phyloP scores from a whole-genome alignment of 1,140 invertebrate genomes.

The Drosophila triauraria region DNA sequence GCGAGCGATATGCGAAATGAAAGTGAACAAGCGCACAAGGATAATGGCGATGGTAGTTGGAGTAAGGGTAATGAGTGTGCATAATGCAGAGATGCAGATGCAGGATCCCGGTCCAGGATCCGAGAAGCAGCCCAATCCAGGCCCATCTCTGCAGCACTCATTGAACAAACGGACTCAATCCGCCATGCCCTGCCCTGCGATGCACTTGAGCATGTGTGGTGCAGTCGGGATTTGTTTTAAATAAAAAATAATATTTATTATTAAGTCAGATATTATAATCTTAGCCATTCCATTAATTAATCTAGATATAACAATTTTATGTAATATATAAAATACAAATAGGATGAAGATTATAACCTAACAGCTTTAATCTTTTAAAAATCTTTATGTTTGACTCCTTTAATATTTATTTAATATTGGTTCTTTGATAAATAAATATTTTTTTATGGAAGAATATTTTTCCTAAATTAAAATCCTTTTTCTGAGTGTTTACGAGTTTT shows the following conservation, averaged over 20 bases:
- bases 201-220: slow-evolving; percentile 25
- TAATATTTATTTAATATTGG: background rate
- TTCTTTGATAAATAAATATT: background rate
- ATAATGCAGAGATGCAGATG: slow-evolving; percentile 67
- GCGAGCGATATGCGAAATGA: slow-evolving; percentile 75
- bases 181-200: slow-evolving; percentile 42
- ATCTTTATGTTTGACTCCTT: background rate
- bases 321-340: background rate
- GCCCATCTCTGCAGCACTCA: slow-evolving; percentile 46
- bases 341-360: background rate
- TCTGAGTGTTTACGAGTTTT: background rate
- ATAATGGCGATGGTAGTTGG: slow-evolving; percentile 58
- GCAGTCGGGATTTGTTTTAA: background rate
- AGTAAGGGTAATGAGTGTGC: slow-evolving; percentile 79
- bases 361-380: background rate
- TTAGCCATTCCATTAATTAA: background rate
- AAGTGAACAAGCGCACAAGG: slow-evolving; percentile 81
- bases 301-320: background rate
- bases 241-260: no score
- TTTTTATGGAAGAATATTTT: background rate
- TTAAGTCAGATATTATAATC: background rate
- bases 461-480: background rate
- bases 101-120: slow-evolving; percentile 25
- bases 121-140: slow-evolving; percentile 38
- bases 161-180: slow-evolving; percentile 80